Evolutionary conservation across 2,797 vertebrate species (phyloP).

Genomic region (Furcifer pardalis): DNA sequence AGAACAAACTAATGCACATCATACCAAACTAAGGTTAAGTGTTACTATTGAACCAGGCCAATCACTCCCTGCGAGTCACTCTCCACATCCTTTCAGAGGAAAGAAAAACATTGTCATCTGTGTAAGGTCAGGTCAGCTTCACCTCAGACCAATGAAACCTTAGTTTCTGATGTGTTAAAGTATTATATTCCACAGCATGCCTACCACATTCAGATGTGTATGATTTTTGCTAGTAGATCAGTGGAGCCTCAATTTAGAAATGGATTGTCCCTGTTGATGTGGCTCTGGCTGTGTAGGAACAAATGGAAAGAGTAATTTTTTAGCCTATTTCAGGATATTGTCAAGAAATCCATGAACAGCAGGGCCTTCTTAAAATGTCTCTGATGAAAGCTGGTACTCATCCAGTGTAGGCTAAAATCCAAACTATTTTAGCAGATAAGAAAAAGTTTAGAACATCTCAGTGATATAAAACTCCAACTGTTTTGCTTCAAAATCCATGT

Average conservation of each 20-base stretch:
- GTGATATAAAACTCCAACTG: not conserved
- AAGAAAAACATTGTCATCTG: not conserved
- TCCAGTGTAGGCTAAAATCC: not conserved
- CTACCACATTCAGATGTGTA: not conserved
- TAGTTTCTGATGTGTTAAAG: conserved; percentile 3
- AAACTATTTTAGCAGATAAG: not conserved
- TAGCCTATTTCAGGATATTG: not conserved
- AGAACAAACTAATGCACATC: not conserved
- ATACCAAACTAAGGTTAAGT: not conserved
- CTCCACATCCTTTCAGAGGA: not conserved
- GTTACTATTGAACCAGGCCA: not conserved
- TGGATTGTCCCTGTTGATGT: not conserved
- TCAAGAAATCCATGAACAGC: not conserved
- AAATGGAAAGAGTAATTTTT: not conserved
- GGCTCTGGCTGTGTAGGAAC: not conserved
- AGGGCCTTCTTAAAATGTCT: not conserved
- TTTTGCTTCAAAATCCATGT: not conserved
- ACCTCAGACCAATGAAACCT: not conserved
- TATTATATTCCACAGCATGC: not conserved
- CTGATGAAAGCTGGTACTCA: not conserved
- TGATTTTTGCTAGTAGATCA: not conserved
- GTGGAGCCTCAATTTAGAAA: not conserved
- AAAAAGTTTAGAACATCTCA: not conserved
- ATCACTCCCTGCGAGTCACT: not conserved
- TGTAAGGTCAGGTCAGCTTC: not conserved